phyloP scores from a whole-genome alignment of 1,140 invertebrate genomes.

The Sitophilus oryzae region DNA sequence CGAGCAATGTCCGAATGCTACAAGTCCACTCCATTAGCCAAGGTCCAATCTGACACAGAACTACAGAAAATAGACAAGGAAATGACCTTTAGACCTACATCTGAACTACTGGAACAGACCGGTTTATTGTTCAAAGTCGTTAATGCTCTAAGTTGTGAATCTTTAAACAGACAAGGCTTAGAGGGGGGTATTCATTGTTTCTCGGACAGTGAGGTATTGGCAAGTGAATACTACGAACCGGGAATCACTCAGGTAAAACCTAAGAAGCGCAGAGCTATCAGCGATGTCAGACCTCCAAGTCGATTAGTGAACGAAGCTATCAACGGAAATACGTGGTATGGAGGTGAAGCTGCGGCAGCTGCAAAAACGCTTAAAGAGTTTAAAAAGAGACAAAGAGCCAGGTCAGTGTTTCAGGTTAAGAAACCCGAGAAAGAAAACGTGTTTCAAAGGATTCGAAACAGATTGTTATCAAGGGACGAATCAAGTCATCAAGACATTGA shows the following conservation, averaged over 20 bases:
- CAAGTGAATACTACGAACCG: constrained; percentile 55
- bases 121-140: constrained; percentile 68
- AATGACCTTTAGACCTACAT: constrained; percentile 58
- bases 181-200: constrained; percentile 41
- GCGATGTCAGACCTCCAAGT: constrained; percentile 45
- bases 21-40: constrained; percentile 48
- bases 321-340: constrained; percentile 63
- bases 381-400: constrained; percentile 19
- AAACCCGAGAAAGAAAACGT: constrained; percentile 23
- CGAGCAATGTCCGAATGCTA: constrained; percentile 55
- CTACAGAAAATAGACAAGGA: constrained; percentile 68
- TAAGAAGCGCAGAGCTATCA: constrained; percentile 49
- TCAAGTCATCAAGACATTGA: constrained; percentile 35
- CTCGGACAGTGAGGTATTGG: constrained; percentile 53
- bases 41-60: constrained; percentile 69
- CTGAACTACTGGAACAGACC: constrained; percentile 60
- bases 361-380: constrained; percentile 54
- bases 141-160: constrained; percentile 60
- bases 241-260: constrained; percentile 43
- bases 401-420: constrained; percentile 13
- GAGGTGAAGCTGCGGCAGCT: constrained; percentile 47
- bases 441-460: constrained; percentile 24
- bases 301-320: constrained; percentile 44
- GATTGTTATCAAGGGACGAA: constrained; percentile 25
- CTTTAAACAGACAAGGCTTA: constrained; percentile 42